A percentile compares a stretch with the other conserved stretches of the same genome.
These are phyloP conservation scores for Heliconius aoede DNA, from an alignment of 2,888 invertebrate species.

Conservation along the genomic window DNA sequence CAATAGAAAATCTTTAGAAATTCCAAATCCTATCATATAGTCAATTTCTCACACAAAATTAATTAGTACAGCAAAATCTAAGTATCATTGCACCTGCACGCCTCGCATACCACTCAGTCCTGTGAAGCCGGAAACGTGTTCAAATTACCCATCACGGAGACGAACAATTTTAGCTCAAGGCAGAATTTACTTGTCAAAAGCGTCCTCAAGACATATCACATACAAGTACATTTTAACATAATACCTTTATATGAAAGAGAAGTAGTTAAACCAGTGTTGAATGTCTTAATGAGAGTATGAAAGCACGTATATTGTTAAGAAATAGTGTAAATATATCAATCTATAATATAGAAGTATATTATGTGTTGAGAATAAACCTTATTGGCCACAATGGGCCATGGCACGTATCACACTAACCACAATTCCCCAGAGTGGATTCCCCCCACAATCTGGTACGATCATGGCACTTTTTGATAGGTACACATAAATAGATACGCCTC, in stretches of 20 bases:
- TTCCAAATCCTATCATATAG: neutral
- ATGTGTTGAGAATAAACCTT: too few species aligned
- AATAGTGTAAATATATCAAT: too few species aligned
- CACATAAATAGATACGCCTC: neutral
- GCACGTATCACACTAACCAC: neutral
- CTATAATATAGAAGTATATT: too few species aligned
- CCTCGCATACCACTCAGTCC: slow-evolving; percentile 16
- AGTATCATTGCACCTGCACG: slow-evolving; percentile 9
- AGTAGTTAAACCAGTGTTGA: neutral
- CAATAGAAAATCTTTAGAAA: neutral
- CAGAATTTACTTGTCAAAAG: slow-evolving; percentile 31
- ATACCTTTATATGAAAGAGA: neutral
- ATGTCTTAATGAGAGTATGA: neutral
- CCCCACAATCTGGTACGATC: neutral
- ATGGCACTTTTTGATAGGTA: neutral
- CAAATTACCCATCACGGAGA: slow-evolving; percentile 45
- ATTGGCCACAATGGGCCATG: neutral
- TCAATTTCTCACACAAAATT: slow-evolving; percentile 11
- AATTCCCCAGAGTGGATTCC: neutral
- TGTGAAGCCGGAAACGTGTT: slow-evolving; percentile 40
- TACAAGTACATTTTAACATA: neutral
- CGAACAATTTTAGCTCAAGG: slow-evolving; percentile 6
- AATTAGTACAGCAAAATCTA: slow-evolving; percentile 10
- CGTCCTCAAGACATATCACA: slow-evolving; percentile 22
- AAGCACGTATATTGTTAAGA: neutral